A percentile compares a stretch with the other conserved stretches of the same genome.
Conservation (phyloP, 2,113 vertebrate genomes). For the Protobothrops flavoviridis region DNA sequence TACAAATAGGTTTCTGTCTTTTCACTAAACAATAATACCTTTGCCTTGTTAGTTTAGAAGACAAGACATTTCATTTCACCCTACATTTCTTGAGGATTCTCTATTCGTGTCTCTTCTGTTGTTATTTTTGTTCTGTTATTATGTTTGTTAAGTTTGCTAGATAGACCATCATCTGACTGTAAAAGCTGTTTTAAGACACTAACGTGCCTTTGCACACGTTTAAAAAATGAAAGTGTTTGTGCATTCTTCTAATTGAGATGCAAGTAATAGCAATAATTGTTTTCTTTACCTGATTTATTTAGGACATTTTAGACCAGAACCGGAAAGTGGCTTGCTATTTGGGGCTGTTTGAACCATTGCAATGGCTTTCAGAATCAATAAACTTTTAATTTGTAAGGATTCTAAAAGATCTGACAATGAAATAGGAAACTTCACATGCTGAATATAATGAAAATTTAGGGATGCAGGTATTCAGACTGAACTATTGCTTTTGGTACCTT, state of each 20-base stretch:
- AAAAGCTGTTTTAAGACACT: background rate
- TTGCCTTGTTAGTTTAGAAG: background rate
- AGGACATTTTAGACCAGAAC: background rate
- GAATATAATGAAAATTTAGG: background rate
- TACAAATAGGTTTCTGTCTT: conserved; percentile 51
- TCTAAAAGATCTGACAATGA: background rate
- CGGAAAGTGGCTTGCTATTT: too few species aligned
- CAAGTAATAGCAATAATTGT: background rate
- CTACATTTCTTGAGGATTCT: background rate
- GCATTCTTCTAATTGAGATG: background rate
- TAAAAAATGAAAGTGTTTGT: background rate
- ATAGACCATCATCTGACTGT: background rate
- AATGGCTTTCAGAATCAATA: background rate
- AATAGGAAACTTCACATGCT: background rate
- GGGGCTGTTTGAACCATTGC: background rate
- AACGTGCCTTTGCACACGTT: background rate
- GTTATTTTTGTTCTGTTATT: background rate
- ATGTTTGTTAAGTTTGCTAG: background rate
- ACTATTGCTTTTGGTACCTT: background rate
- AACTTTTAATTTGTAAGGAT: background rate
- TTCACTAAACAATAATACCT: conserved; percentile 10
- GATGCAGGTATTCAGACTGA: background rate
- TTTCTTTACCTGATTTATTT: background rate
- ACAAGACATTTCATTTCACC: background rate
- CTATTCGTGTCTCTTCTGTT: background rate